Percentiles rank a stretch among this genome's conserved stretches.
Conservation (phyloP, 2,888 invertebrate species). For the Germaria angustata region DNA sequence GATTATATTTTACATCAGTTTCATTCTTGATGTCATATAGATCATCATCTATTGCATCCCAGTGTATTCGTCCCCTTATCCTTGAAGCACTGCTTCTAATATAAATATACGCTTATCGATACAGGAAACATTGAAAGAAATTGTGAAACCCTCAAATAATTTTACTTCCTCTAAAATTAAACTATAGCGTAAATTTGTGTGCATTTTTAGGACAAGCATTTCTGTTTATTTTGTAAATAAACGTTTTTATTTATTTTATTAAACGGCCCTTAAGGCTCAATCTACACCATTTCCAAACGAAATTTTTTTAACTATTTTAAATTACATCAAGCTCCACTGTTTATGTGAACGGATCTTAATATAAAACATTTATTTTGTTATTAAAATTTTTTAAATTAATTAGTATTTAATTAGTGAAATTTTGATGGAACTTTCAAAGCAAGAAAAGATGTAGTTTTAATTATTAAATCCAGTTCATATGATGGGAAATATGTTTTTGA, state of each 20-base stretch:
- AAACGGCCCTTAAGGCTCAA: not conserved
- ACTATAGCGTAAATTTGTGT: not conserved
- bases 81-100: too few species aligned
- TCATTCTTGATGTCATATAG: too few species aligned
- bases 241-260: not conserved
- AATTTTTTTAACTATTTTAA: slow-evolving; percentile 1
- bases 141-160: not conserved
- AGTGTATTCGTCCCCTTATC: too few species aligned
- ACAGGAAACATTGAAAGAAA: too few species aligned
- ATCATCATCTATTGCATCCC: too few species aligned
- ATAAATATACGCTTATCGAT: too few species aligned
- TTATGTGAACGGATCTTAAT: not conserved
- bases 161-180: not conserved
- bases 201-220: not conserved
- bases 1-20: too few species aligned
- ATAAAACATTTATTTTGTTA: not conserved
- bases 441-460: slow-evolving; percentile 21
- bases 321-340: not conserved
- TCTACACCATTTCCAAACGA: slow-evolving; percentile 1
- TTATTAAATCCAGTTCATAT: not conserved
- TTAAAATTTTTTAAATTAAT: not conserved
- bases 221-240: slow-evolving; percentile 5
- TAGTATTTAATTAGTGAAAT: not conserved
- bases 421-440: not conserved
- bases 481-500: not conserved